Evolutionary conservation across 1,140 invertebrate species (phyloP).

Genomic region (Macrocentrus cingulum): DNA sequence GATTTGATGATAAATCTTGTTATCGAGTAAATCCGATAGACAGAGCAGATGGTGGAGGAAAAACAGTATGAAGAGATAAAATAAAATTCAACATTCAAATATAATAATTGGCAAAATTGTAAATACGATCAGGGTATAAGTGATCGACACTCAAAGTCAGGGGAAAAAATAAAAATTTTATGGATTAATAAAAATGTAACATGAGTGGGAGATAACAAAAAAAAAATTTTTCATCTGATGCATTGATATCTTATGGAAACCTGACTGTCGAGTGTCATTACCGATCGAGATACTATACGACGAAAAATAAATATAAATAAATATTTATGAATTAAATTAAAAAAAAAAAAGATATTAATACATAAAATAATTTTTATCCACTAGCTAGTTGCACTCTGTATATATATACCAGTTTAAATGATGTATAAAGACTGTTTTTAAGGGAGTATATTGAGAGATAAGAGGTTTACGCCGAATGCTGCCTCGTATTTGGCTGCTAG

Average conservation of each 20-base stretch:
- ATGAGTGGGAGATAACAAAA: slow-evolving; percentile 7
- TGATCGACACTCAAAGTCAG: slow-evolving; percentile 31
- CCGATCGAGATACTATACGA: slow-evolving; percentile 24
- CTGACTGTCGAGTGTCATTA: slow-evolving; percentile 10
- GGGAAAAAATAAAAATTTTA: neutral
- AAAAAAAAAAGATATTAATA: slow-evolving; percentile 6
- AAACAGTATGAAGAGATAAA: slow-evolving; percentile 1
- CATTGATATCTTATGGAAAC: neutral
- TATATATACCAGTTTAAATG: slow-evolving; percentile 59
- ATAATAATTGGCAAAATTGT: slow-evolving; percentile 31
- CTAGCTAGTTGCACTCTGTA: slow-evolving; percentile 48
- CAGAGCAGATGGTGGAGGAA: neutral
- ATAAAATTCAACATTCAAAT: slow-evolving; percentile 1
- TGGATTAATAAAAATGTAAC: neutral
- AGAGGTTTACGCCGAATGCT: slow-evolving; percentile 22
- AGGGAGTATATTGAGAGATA: slow-evolving; percentile 40
- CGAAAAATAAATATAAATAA: slow-evolving; percentile 19
- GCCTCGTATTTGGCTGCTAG: slow-evolving; percentile 25
- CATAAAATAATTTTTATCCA: slow-evolving; percentile 43
- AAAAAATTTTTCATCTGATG: slow-evolving; percentile 14
- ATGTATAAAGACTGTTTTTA: slow-evolving; percentile 57
- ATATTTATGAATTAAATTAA: neutral
- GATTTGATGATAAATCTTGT: slow-evolving; percentile 3
- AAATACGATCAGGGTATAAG: slow-evolving; percentile 52
- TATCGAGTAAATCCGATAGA: neutral